These are phyloP conservation scores for Mormyrops boulengeri DNA, from an alignment of 2,797 vertebrate genomes.

Conservation along the genomic window DNA sequence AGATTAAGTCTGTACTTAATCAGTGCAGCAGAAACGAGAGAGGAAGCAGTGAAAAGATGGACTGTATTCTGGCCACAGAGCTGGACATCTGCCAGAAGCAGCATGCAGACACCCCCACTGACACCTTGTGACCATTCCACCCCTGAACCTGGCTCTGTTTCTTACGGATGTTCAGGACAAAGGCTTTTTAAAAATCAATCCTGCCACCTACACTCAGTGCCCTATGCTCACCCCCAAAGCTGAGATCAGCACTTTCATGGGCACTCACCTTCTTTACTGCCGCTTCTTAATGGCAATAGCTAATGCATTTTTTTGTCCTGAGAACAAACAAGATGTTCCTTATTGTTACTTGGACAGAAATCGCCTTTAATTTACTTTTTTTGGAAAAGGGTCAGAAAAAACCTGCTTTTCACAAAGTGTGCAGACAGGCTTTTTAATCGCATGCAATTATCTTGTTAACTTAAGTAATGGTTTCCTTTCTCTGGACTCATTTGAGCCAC, in stretches of 20 bases:
- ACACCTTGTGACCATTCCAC: not conserved
- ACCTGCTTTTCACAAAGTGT: constrained; percentile 25
- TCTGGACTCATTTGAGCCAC: constrained; percentile 27
- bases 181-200: constrained; percentile 20
- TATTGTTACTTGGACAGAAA: constrained; percentile 32
- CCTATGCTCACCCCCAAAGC: constrained; percentile 27
- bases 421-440: constrained; percentile 35
- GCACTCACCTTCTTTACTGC: constrained; percentile 25
- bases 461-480: constrained; percentile 30
- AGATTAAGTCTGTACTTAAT: no score
- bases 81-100: not conserved
- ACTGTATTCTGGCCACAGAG: not conserved
- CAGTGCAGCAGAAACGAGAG: not conserved
- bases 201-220: constrained; percentile 13
- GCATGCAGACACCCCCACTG: not conserved
- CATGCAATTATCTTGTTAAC: constrained; percentile 36
- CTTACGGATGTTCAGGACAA: constrained; percentile 11
- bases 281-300: constrained; percentile 28
- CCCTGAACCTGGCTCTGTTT: not conserved
- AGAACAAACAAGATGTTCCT: constrained; percentile 32
- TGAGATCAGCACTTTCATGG: constrained; percentile 24
- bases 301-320: constrained; percentile 34
- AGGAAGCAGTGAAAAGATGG: not conserved
- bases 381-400: constrained; percentile 15
- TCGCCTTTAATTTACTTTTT: constrained; percentile 33